phyloP scores from a whole-genome alignment of 2,797 vertebrate species.

The Adrianichthys oophorus region DNA sequence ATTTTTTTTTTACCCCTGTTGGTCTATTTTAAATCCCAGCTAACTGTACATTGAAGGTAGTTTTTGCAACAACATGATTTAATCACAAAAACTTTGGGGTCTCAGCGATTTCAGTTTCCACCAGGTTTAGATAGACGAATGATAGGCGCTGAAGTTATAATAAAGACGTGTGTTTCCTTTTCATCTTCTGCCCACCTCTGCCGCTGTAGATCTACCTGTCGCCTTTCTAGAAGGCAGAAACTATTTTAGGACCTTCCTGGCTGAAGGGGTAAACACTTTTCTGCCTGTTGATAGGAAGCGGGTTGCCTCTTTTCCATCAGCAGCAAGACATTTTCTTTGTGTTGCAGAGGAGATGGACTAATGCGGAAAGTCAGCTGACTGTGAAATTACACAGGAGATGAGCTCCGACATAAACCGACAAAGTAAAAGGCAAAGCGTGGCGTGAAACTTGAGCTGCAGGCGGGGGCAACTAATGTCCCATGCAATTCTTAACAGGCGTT shows the following conservation, averaged over 20 bases:
- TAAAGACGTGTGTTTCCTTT: constrained; percentile 5
- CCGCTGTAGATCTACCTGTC: constrained; percentile 10
- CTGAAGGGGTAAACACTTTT: constrained; percentile 42
- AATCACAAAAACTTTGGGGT: too few relatives aligned
- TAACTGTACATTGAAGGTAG: too few relatives aligned
- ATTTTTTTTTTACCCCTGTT: too few relatives aligned
- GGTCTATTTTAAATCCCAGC: too few relatives aligned
- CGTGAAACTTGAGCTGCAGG: constrained; percentile 12
- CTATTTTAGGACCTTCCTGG: constrained; percentile 30
- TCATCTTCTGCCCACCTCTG: constrained; percentile 9
- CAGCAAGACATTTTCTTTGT: constrained; percentile 20
- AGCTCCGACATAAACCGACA: constrained; percentile 20
- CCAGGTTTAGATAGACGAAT: too few relatives aligned
- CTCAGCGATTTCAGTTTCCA: too few relatives aligned
- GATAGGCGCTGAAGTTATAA: not conserved
- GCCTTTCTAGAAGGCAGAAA: constrained; percentile 42
- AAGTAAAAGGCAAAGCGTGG: constrained; percentile 24
- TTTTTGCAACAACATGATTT: too few relatives aligned
- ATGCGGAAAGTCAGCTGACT: constrained; percentile 44
- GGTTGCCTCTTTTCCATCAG: constrained; percentile 31
- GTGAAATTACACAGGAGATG: constrained; percentile 45
- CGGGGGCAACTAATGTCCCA: constrained; percentile 19
- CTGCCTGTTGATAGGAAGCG: constrained; percentile 23
- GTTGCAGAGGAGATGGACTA: constrained; percentile 16
- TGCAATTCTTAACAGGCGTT: constrained; percentile 26